Conservation (phyloP, 2,113 vertebrate species). For the Pycnonotus jocosus region DNA sequence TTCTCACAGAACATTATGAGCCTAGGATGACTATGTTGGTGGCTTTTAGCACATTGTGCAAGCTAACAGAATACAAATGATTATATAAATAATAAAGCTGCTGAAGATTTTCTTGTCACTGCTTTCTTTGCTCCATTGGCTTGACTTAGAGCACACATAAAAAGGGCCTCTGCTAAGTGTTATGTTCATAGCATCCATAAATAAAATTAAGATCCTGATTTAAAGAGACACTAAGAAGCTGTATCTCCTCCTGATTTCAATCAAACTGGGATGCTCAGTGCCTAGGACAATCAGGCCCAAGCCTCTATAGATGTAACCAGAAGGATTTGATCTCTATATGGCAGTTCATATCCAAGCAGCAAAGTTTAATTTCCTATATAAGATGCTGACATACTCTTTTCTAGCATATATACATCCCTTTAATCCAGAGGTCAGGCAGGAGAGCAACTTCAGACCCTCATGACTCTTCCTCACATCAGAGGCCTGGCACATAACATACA, state of each 20-base stretch:
- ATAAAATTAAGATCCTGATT: conserved; percentile 51
- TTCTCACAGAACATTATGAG: not conserved
- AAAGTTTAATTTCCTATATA: not conserved
- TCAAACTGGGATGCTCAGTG: not conserved
- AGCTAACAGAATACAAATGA: conserved; percentile 43
- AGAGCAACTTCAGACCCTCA: not conserved
- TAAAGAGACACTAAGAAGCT: conserved; percentile 31
- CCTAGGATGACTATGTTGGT: not conserved
- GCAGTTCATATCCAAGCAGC: not conserved
- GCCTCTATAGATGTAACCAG: not conserved
- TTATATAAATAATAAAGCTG: conserved; percentile 49
- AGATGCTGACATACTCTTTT: not conserved
- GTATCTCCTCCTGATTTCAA: conserved; percentile 15
- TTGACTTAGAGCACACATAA: conserved; percentile 53
- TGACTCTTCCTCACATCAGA: not conserved
- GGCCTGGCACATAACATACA: not conserved
- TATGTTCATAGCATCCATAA: conserved; percentile 38
- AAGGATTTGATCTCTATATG: not conserved
- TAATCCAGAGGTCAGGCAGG: not conserved
- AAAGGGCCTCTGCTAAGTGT: conserved; percentile 37
- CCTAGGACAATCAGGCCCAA: not conserved
- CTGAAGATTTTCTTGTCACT: conserved; percentile 49
- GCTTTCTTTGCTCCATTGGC: conserved; percentile 47
- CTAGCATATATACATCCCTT: not conserved
- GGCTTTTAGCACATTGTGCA: not conserved